phyloP scores from a whole-genome alignment of 23 tunicate species.

The Trididemnum nubilum region DNA sequence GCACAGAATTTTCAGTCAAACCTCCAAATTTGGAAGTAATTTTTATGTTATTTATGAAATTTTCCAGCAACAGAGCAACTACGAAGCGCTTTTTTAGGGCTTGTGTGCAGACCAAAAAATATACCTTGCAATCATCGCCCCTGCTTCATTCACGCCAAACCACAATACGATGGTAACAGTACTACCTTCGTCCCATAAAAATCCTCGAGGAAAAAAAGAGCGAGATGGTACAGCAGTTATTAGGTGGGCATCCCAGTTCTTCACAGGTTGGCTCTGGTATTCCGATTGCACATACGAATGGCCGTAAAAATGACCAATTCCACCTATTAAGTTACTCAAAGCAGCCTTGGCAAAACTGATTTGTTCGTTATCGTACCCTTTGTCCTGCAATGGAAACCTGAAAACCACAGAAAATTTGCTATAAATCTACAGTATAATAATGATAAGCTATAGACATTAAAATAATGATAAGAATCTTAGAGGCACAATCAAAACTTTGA shows the following conservation, averaged over 20 bases:
- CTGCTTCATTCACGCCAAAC: too few species aligned
- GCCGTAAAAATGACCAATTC: conserved; percentile 95
- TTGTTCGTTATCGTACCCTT: conserved; percentile 63
- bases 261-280: conserved; percentile 42
- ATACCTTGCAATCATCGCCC: too few species aligned
- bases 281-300: conserved; percentile 82
- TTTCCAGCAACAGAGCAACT: too few species aligned
- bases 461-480: not conserved
- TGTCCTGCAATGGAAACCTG: conserved; percentile 69
- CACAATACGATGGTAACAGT: too few species aligned
- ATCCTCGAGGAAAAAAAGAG: conserved; percentile 98
- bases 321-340: conserved; percentile 95
- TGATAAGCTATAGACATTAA: not conserved
- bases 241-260: conserved; percentile 75
- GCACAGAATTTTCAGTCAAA: too few species aligned
- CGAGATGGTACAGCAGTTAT: conserved; percentile 96
- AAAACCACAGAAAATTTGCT: not conserved
- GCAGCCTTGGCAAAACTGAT: conserved; percentile 89
- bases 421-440: not conserved
- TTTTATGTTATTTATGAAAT: too few species aligned
- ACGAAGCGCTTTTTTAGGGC: too few species aligned
- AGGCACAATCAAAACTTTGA: too few species aligned
- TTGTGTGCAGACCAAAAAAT: too few species aligned
- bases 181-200: conserved; percentile 98
- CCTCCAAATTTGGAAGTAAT: too few species aligned